A percentile compares a stretch with the other conserved stretches of the same genome.
phyloP scores from a whole-genome alignment of 2,797 vertebrate species.

The Sebastes trivittatus region DNA sequence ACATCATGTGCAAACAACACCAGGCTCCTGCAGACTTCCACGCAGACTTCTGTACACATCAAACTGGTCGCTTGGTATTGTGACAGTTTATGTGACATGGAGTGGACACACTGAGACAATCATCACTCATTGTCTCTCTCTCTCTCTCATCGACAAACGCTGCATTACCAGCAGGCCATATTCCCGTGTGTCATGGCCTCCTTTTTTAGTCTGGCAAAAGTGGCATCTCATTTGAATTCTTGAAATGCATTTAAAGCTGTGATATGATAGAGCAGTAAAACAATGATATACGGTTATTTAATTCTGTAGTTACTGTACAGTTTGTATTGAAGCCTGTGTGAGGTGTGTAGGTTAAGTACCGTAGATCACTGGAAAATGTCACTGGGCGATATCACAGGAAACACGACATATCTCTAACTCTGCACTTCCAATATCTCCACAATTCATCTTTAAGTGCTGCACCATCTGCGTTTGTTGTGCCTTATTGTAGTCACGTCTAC shows the following conservation, averaged over 20 bases:
- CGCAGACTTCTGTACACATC: slow-evolving; percentile 5
- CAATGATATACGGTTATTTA: neutral
- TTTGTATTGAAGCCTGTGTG: neutral
- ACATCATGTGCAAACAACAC: slow-evolving; percentile 30
- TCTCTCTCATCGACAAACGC: neutral
- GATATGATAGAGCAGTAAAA: neutral
- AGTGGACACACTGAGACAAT: neutral
- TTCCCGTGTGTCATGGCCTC: slow-evolving; percentile 17
- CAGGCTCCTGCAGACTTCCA: slow-evolving; percentile 8
- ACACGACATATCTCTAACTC: neutral
- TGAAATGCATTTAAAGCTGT: slow-evolving; percentile 23
- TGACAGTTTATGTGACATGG: neutral
- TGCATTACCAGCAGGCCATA: neutral
- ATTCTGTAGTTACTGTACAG: neutral
- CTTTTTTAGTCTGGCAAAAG: slow-evolving; percentile 25
- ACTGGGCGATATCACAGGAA: neutral
- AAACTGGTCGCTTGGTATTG: neutral
- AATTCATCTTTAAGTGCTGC: slow-evolving; percentile 26
- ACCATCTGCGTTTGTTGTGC: slow-evolving; percentile 38
- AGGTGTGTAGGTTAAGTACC: neutral
- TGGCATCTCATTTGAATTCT: slow-evolving; percentile 21
- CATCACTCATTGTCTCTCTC: neutral
- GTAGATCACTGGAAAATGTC: neutral
- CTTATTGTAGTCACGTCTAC: slow-evolving; percentile 46
- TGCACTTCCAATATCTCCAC: slow-evolving; percentile 12